These are phyloP conservation scores for Sabellastarte sp. DNA, from an alignment of 2,888 invertebrate genomes.

Conservation along the genomic window DNA sequence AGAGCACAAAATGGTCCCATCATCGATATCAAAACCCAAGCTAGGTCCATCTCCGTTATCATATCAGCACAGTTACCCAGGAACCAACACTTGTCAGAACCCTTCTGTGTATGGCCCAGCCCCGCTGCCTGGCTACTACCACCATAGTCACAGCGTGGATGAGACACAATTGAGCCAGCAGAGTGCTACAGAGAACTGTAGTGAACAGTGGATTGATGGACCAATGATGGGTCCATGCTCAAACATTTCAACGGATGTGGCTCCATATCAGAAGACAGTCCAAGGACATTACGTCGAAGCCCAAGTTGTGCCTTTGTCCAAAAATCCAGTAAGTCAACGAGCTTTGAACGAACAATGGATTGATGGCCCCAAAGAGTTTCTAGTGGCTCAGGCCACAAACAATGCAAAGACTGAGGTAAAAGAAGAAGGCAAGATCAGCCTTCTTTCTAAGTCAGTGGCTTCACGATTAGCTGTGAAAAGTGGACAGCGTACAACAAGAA, in stretches of 20 bases:
- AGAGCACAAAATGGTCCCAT: not conserved
- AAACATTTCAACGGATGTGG: not conserved
- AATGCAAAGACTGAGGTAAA: not conserved
- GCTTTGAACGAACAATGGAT: slow-evolving; percentile 68
- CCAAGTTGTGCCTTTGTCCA: not conserved
- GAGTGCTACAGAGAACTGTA: not conserved
- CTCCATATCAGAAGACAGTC: too few relatives aligned
- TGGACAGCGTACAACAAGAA: too few relatives aligned
- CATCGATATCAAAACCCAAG: not conserved
- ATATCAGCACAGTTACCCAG: not conserved
- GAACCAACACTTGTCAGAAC: not conserved
- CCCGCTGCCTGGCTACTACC: not conserved
- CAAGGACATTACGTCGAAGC: not conserved
- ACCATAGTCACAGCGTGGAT: not conserved
- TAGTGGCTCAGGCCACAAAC: not conserved
- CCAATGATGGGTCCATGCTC: slow-evolving; percentile 3
- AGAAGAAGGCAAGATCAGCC: not conserved
- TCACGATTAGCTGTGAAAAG: too few relatives aligned
- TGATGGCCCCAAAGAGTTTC: slow-evolving; percentile 48
- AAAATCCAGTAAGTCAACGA: not conserved
- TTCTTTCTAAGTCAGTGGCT: too few relatives aligned
- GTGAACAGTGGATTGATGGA: slow-evolving; percentile 25
- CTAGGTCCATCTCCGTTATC: not conserved
- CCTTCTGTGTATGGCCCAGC: not conserved
- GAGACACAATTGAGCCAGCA: too few relatives aligned